Evolutionary conservation across 2,797 vertebrate genomes (phyloP), one percentile per base, ranked within the genome.

Genomic region (Sparus aurata): DNA sequence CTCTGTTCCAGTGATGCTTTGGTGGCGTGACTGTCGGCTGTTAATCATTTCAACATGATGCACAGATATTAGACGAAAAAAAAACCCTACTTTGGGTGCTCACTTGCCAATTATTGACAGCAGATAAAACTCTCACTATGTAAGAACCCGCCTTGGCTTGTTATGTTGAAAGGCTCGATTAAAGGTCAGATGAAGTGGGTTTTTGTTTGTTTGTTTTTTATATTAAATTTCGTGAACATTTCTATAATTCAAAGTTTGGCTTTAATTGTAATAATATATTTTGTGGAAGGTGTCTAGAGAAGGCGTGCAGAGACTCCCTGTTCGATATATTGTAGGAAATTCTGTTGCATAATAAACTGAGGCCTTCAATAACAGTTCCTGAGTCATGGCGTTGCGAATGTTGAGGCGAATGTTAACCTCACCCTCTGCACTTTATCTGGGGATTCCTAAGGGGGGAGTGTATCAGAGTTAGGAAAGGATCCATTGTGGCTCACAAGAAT

Each of bases 41-140:
- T 73, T 46, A 15, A 62, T 58, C 41, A 53, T 23, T 17, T 11
- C 12, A 57, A 22, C 65, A 27, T n/a, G 67, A 70, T 47, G 27
- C 11, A 34, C 0, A 18, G 25, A 16, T 34, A 62, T 45, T 18
- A 38, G 20, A 69, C 57, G 52, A 43, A 55, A 81, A 77, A 3
- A 17, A 60, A 72, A 25, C 34, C 43, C 2, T n/a, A 25, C 34
- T n/a, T n/a, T 43, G 45, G 34, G 18, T 52, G 7, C 22, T 55
- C 11, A 12, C 22, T 41, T 55, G 41, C 6, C 38, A 47, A 47
- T 12, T 30, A 54, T 69, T 66, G 49, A 58, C 1, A 53, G 20
- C 12, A 9, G 4, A 64, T 38, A 41, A 49, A 12, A 72, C n/a
- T 30, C 67, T 52, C 10, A 77, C 69, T 65, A 30, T 66, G 17